Evolutionary conservation across 2,113 vertebrate species (phyloP).

Genomic region (Erythrocercus mccallii): DNA sequence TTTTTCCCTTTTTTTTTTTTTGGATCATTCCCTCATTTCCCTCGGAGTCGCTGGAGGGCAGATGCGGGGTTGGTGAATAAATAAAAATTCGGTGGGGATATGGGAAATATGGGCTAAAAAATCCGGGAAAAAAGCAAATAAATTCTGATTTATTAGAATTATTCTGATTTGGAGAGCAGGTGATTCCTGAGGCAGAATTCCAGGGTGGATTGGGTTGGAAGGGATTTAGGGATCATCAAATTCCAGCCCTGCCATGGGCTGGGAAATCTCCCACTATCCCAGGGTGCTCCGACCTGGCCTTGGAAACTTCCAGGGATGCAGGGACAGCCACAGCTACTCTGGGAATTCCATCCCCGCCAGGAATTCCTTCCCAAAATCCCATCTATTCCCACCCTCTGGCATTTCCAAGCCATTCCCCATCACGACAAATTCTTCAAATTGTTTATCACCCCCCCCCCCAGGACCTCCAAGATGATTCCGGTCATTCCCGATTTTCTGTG

Average conservation of each 20-base stretch:
- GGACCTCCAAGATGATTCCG: not conserved
- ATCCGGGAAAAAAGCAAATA: not conserved
- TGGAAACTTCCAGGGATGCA: not conserved
- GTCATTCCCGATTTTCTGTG: not conserved
- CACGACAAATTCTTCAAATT: not conserved
- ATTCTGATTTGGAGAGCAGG: not conserved
- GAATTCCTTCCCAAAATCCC: not conserved
- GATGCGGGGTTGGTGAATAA: not conserved
- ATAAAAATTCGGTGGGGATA: not conserved
- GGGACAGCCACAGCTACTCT: not conserved
- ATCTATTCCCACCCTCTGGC: accelerated
- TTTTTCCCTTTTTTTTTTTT: not conserved
- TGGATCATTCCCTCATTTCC: not conserved
- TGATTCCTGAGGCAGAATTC: not conserved
- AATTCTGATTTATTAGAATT: not conserved
- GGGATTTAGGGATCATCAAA: not conserved
- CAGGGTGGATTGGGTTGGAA: not conserved
- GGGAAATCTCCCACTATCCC: not conserved
- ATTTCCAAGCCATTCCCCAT: not conserved
- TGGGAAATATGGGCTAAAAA: not conserved
- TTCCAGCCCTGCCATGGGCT: not conserved
- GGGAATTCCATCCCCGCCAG: not conserved
- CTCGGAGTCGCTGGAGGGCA: not conserved
- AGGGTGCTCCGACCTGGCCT: accelerated
- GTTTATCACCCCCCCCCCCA: too few species aligned